phyloP scores from a whole-genome alignment of 2,113 vertebrate species.

The Planiliza haematocheilus region DNA sequence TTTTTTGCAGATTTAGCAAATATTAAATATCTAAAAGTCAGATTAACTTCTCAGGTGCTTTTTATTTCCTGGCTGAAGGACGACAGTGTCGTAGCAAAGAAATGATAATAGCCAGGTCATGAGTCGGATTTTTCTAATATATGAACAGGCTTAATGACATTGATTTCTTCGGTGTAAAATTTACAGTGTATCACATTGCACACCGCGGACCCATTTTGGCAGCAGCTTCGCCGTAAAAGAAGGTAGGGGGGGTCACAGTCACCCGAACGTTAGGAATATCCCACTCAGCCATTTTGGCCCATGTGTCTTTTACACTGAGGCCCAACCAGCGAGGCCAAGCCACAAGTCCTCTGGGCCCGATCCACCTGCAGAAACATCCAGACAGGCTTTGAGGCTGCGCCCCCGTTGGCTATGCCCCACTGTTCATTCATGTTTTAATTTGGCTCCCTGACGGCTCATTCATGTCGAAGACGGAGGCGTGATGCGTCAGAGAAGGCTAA shows the following conservation, averaged over 20 bases:
- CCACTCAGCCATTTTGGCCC: conserved; percentile 61
- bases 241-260: conserved; percentile 32
- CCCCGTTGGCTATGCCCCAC: conserved; percentile 26
- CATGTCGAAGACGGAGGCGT: not conserved
- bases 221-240: conserved; percentile 50
- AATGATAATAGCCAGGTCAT: conserved; percentile 32
- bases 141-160: conserved; percentile 60
- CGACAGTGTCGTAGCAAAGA: conserved; percentile 18
- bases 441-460: conserved; percentile 31
- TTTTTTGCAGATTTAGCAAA: not conserved
- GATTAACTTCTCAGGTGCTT: conserved; percentile 10
- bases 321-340: conserved; percentile 46
- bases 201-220: conserved; percentile 61
- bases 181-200: conserved; percentile 71
- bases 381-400: conserved; percentile 37
- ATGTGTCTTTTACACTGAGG: conserved; percentile 60
- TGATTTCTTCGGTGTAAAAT: conserved; percentile 68
- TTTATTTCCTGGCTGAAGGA: conserved; percentile 19
- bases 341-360: conserved; percentile 50
- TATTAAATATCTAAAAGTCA: conserved; percentile 4
- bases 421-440: conserved; percentile 69
- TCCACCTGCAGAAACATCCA: conserved; percentile 61
- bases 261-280: conserved; percentile 66
- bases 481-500: conserved; percentile 1
- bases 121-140: conserved; percentile 52